phyloP scores from a whole-genome alignment of 2,888 invertebrate genomes.

The Gordius sp. region DNA sequence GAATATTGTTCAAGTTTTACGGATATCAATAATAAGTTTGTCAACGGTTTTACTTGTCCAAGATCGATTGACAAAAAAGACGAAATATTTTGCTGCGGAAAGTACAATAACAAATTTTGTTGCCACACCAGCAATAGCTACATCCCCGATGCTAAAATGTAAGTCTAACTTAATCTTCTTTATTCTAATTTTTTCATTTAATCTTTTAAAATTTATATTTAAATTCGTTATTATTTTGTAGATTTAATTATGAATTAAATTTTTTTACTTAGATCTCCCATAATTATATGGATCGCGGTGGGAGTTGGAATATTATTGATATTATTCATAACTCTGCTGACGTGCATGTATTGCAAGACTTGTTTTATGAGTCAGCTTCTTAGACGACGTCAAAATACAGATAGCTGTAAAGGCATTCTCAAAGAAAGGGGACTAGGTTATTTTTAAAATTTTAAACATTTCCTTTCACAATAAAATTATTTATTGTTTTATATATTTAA shows the following conservation, averaged over 20 bases:
- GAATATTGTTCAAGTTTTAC: constrained; percentile 13
- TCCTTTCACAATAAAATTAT: no score
- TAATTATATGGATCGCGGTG: neutral
- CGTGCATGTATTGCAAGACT: constrained; percentile 12
- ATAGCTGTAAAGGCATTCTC: no score
- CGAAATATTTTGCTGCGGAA: constrained; percentile 10
- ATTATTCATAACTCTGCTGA: neutral
- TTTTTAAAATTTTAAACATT: no score
- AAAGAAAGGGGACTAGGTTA: no score
- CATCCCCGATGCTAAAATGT: neutral
- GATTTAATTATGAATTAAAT: neutral
- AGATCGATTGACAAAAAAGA: neutral
- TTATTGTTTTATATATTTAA: no score
- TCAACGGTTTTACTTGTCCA: neutral
- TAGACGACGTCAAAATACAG: no score
- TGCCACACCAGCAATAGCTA: neutral
- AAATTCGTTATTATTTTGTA: neutral
- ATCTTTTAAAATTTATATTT: neutral
- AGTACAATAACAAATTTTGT: constrained; percentile 6
- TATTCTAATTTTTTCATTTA: neutral
- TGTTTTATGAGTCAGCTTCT: neutral
- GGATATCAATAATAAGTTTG: constrained; percentile 8
- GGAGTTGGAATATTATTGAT: neutral
- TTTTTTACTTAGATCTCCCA: neutral
- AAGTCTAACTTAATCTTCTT: neutral